Percentiles rank a stretch among this genome's conserved stretches.
phyloP scores from a whole-genome alignment of 1,140 invertebrate genomes.

The Thaumatotibia leucotreta region DNA sequence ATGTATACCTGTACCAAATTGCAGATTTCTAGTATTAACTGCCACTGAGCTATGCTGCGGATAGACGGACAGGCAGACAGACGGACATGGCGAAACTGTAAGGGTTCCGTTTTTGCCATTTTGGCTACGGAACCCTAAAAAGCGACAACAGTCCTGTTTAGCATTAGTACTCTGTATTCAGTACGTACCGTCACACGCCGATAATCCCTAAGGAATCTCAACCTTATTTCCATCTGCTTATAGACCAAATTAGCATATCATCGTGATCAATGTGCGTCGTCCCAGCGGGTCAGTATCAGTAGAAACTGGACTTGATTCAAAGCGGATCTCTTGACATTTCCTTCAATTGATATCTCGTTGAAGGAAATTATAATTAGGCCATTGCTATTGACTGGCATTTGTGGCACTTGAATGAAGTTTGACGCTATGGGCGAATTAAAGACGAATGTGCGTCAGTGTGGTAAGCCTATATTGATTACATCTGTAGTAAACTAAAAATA shows the following conservation, averaged over 20 bases:
- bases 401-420: neutral
- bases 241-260: neutral
- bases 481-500: too few relatives aligned
- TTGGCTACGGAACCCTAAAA: too few relatives aligned
- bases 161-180: neutral
- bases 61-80: too few relatives aligned
- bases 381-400: neutral
- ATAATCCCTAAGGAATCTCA: neutral
- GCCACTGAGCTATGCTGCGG: too few relatives aligned
- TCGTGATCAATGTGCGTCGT: neutral
- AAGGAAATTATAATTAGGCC: constrained; percentile 5
- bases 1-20: too few relatives aligned
- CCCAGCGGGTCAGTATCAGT: neutral
- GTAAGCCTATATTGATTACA: too few relatives aligned
- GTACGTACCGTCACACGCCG: neutral
- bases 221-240: neutral
- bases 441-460: neutral
- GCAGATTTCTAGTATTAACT: too few relatives aligned
- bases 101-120: too few relatives aligned
- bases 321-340: constrained; percentile 1
- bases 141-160: neutral
- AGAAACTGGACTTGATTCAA: neutral
- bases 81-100: too few relatives aligned
- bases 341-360: constrained; percentile 6
- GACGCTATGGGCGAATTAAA: neutral